Evolutionary conservation across 2,113 vertebrate species (phyloP), one percentile per base, ranked within the genome.

Genomic region (Chrysochloris asiatica): DNA sequence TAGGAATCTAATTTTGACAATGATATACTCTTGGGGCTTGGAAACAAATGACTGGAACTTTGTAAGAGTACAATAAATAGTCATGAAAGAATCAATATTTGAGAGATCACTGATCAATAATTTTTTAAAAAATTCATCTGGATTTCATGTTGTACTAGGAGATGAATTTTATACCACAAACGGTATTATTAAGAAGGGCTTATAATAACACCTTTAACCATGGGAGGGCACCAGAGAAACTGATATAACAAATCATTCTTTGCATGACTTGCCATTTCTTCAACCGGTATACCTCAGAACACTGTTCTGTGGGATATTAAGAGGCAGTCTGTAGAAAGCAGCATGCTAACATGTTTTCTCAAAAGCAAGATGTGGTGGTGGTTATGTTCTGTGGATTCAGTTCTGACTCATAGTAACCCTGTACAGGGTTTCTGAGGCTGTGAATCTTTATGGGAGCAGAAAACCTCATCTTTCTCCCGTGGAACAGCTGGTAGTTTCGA

Each of bases 201-300:
- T 78, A 24, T 67, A 79, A 67, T 12, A 86, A 95, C 54, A 92
- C 4, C 11, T 48, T n/a, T 87, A 89, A 69, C 41, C 71, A 65
- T 6, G 63, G 19, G 30, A 91, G 48, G 43, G 54, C n/a, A 76
- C n/a, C 24, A 86, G 10, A 79, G 48, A 83, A 50, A 91, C 8
- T 56, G 26, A 81, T 38, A 30, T 26, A 76, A 82, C 50, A 63
- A 63, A 41, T 9, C 73, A 71, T 54, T 82, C 41, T 88, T 81
- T 90, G 61, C 19, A 75, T 81, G 19, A 86, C 36, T 38, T 52
- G 48, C 73, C 50, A 41, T 67, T 67, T 88, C 76, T 65, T 69
- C 33, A 16, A 59, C 78, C 48, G 79, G 75, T 45, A 94, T 80
- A 91, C 82, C 13, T 88, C 7, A 76, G 82, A 90, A 82, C n/a